These are phyloP conservation scores for Xerus rutilus DNA, from an alignment of 2,797 vertebrate species.

Conservation along the genomic window DNA sequence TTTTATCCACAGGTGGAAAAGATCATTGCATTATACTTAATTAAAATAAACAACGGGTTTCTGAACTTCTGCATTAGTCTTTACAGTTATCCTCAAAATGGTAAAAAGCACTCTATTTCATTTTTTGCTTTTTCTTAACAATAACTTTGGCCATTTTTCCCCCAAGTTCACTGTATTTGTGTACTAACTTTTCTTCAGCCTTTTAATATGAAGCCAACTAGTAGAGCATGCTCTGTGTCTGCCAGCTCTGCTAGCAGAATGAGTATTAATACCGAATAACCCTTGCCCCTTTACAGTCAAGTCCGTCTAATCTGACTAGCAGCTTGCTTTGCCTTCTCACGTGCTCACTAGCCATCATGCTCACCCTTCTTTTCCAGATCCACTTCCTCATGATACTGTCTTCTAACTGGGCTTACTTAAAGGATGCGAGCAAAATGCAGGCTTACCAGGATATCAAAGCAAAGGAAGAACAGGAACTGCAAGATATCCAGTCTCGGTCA, in stretches of 20 bases:
- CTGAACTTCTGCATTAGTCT: constrained; percentile 70
- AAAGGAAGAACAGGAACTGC: constrained; percentile 99
- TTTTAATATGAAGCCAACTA: constrained; percentile 84
- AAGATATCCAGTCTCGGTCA: constrained; percentile 98
- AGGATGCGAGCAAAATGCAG: constrained; percentile 99
- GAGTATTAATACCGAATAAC: constrained; percentile 88
- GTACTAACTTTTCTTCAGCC: constrained; percentile 87
- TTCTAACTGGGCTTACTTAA: constrained; percentile 99
- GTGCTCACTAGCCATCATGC: constrained; percentile 98
- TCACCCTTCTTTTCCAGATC: constrained; percentile 99
- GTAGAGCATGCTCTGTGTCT: constrained; percentile 86
- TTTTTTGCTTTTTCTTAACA: constrained; percentile 81
- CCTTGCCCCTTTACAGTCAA: constrained; percentile 72
- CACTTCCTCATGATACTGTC: constrained; percentile 99
- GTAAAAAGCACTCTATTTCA: constrained; percentile 65
- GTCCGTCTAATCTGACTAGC: constrained; percentile 92
- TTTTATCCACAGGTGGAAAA: constrained; percentile 83
- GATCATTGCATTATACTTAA: constrained; percentile 69
- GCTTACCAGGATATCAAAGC: constrained; percentile 99
- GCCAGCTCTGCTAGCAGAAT: constrained; percentile 83
- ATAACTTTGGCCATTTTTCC: constrained; percentile 80
- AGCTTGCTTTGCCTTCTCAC: constrained; percentile 97
- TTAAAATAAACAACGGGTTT: constrained; percentile 59
- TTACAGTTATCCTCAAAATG: constrained; percentile 56
- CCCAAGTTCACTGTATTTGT: constrained; percentile 81